phyloP scores from a whole-genome alignment of 2,888 invertebrate genomes.

The Apodemia hepburni region DNA sequence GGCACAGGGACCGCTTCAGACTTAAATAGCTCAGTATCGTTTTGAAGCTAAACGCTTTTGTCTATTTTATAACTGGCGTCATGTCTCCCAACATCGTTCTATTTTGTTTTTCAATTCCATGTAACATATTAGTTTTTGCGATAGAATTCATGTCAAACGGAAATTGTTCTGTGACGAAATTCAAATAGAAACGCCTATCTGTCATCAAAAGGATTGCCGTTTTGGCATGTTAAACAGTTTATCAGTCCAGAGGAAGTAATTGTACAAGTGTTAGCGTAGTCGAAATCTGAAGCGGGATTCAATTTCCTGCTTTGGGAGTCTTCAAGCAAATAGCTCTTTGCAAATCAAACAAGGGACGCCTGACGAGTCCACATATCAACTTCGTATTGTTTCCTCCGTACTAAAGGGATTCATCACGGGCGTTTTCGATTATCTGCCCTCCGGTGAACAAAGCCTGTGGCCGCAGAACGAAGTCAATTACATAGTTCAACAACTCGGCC shows the following conservation, averaged over 20 bases:
- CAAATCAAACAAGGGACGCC: conserved; percentile 77
- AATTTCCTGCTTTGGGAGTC: conserved; percentile 72
- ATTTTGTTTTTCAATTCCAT: conserved; percentile 54
- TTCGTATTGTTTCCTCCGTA: conserved; percentile 74
- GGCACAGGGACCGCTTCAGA: conserved; percentile 61
- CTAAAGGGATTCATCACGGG: conserved; percentile 72
- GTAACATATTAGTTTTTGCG: conserved; percentile 67
- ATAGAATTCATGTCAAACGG: conserved; percentile 44
- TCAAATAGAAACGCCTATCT: conserved; percentile 37
- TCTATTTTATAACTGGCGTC: conserved; percentile 73
- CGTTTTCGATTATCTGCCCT: conserved; percentile 78
- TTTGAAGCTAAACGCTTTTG: conserved; percentile 72
- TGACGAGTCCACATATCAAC: conserved; percentile 76
- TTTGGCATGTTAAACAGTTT: conserved; percentile 49
- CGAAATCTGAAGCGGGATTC: conserved; percentile 51
- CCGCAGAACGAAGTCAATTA: conserved; percentile 79
- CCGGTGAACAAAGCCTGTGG: conserved; percentile 74
- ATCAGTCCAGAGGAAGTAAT: conserved; percentile 63
- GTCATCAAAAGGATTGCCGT: conserved; percentile 50
- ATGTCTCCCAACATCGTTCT: conserved; percentile 45
- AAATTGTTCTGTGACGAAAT: conserved; percentile 58
- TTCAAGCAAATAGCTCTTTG: conserved; percentile 75
- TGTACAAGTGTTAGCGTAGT: conserved; percentile 64
- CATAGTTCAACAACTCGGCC: conserved; percentile 80
- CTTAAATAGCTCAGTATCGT: conserved; percentile 73